Evolutionary conservation across 35 echinoderm and acorn worm genomes (phyloP).

Genomic region (Amphiura filiformis): DNA sequence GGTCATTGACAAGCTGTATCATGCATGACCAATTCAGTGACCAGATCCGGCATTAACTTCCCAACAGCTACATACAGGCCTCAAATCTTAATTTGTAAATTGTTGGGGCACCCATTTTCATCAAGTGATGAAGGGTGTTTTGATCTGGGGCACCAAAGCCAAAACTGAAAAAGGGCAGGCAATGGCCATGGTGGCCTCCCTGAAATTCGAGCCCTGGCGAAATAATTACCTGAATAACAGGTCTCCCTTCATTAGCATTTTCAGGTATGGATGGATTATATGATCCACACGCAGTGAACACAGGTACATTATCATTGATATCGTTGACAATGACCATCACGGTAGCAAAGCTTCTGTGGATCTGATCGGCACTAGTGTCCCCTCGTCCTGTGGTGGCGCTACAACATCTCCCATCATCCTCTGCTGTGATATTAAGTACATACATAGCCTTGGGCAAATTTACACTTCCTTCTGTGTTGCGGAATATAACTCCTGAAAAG

Average conservation of each 20-base stretch:
- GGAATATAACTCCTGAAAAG: slow-evolving; percentile 67
- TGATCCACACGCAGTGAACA: slow-evolving; percentile 51
- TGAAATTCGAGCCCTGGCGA: too few species aligned
- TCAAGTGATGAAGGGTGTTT: too few species aligned
- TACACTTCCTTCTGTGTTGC: not conserved
- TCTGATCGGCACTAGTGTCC: too few species aligned
- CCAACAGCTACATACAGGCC: too few species aligned
- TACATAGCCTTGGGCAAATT: slow-evolving; percentile 49
- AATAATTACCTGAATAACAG: slow-evolving; percentile 41
- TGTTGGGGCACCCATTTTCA: too few species aligned
- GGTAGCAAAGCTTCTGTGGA: not conserved
- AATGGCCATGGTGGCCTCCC: too few species aligned
- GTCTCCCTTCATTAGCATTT: not conserved
- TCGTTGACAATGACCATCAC: slow-evolving; percentile 74
- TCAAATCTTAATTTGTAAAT: too few species aligned
- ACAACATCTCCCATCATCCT: slow-evolving; percentile 24
- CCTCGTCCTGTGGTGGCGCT: not conserved
- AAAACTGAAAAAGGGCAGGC: too few species aligned
- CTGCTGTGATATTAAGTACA: slow-evolving; percentile 44
- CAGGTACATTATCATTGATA: slow-evolving; percentile 84
- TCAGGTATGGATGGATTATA: slow-evolving; percentile 60
- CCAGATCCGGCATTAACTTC: too few species aligned
- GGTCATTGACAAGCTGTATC: too few species aligned
- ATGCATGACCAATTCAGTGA: too few species aligned
- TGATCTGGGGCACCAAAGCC: too few species aligned